Evolutionary conservation across 2,888 invertebrate species (phyloP), one percentile per base, ranked within the genome.

Genomic region (Callinectes sapidus): DNA sequence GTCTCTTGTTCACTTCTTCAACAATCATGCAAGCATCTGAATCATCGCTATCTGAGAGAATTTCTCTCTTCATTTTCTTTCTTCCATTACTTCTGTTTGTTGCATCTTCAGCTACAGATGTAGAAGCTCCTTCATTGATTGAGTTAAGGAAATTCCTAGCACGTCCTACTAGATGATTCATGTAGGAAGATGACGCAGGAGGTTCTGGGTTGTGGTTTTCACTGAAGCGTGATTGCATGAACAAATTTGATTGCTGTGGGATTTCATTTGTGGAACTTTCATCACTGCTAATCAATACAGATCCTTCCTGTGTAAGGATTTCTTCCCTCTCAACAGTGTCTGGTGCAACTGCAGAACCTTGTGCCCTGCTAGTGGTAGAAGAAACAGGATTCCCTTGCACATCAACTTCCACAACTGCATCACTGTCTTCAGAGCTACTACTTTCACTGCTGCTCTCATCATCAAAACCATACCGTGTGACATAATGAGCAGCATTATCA

Each of bases 401-500:
- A 39, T 93, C 93, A 28, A 93, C 91, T 77, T 93, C 93, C 10
- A 93, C 87, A 1, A 93, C 90, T 18, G 91, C 93, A 90, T 93
- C 93, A 71, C 93, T 93, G 87, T 93, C 93, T 48, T 93, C 93
- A 14, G 91, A 89, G 42, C 89, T 91, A 71, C 86, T 89, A 32
- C 61, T 89, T 28, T 55, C 54, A 54, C 91, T 91, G 48, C 88
- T 91, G 23, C 48, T 61, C 13, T 87, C 91, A 87, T 93, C 87
- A 54, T 89, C 39, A 55, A 87, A 87, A 5, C 90, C 93, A 87
- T 91, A 93, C 18, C 93, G 89, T 54, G 93, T 86, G n/a, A 91
- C 87, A 87, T 93, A 93, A 35, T 89, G 93, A 55, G 93, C 92
- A 71, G 94, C 93, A 55, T 91, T 90, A 95, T 96, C 96, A 95